Evolutionary conservation across 2,888 invertebrate species (phyloP).

Genomic region (Drosophila planitibia): DNA sequence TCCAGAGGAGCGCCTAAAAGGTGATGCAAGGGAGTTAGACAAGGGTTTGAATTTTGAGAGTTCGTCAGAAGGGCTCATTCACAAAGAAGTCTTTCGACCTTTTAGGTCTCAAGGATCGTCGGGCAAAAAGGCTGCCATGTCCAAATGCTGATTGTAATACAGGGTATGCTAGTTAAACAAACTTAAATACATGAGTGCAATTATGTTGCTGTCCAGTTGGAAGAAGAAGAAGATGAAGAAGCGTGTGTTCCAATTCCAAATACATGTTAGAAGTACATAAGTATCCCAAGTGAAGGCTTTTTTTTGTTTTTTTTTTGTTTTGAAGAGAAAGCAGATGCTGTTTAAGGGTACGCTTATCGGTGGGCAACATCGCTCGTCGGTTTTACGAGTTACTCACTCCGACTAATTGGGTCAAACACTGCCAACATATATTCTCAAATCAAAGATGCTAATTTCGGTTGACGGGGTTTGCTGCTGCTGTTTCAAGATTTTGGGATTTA

Average conservation of each 20-base stretch:
- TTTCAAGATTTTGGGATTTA: constrained; percentile 41
- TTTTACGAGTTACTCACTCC: constrained; percentile 73
- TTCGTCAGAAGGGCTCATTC: neutral
- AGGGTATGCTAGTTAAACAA: constrained; percentile 39
- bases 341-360: constrained; percentile 61
- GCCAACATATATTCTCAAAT: constrained; percentile 63
- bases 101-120: neutral
- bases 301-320: neutral
- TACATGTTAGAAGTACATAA: constrained; percentile 12
- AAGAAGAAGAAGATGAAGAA: neutral
- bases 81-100: neutral
- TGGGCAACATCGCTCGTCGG: constrained; percentile 60
- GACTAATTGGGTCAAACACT: constrained; percentile 70
- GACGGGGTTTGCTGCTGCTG: constrained; percentile 13
- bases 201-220: constrained; percentile 42
- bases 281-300: constrained; percentile 22
- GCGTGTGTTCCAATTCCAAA: constrained; percentile 53
- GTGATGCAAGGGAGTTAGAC: neutral
- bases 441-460: constrained; percentile 75
- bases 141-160: neutral
- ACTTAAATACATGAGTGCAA: constrained; percentile 51
- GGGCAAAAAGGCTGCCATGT: neutral
- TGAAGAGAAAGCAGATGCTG: constrained; percentile 56
- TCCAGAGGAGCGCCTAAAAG: neutral
- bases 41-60: neutral